Evolutionary conservation across 2,797 vertebrate species (phyloP).

Genomic region (Galagoides demidoff): DNA sequence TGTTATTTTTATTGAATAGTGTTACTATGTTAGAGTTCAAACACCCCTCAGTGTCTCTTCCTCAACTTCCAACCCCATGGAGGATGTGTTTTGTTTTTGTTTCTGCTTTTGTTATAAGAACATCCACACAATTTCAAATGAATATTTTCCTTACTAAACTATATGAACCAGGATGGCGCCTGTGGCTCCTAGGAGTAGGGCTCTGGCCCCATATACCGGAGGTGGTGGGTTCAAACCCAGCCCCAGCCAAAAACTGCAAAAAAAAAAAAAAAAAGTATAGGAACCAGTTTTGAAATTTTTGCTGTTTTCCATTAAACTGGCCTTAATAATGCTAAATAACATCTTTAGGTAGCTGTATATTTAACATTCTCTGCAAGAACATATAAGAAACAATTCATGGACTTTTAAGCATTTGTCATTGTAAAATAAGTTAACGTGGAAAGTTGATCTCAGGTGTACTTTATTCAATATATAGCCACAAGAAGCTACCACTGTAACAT

Average conservation of each 20-base stretch:
- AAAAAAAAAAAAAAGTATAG: background rate
- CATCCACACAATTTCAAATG: background rate
- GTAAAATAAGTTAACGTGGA: slow-evolving; percentile 32
- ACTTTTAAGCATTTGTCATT: slow-evolving; percentile 19
- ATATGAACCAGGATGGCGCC: background rate
- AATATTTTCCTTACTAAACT: background rate
- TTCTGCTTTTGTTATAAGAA: slow-evolving; percentile 27
- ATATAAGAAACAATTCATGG: background rate
- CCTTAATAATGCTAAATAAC: background rate
- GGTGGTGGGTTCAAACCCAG: too few relatives aligned
- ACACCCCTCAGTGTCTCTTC: background rate
- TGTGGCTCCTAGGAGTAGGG: too few relatives aligned
- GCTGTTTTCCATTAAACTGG: slow-evolving; percentile 32
- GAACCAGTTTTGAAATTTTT: background rate
- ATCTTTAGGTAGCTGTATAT: background rate
- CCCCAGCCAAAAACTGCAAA: too few relatives aligned
- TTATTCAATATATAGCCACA: background rate
- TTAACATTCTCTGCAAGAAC: background rate
- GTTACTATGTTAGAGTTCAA: background rate
- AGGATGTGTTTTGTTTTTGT: background rate
- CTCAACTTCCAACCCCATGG: background rate
- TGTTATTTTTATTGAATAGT: background rate
- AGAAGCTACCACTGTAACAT: background rate
- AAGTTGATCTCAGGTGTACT: background rate
- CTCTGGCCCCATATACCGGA: too few relatives aligned